Percentiles rank a stretch among this genome's conserved stretches.
Conservation (phyloP, 23 tunicate species). For the Aplidium turbinatum region DNA sequence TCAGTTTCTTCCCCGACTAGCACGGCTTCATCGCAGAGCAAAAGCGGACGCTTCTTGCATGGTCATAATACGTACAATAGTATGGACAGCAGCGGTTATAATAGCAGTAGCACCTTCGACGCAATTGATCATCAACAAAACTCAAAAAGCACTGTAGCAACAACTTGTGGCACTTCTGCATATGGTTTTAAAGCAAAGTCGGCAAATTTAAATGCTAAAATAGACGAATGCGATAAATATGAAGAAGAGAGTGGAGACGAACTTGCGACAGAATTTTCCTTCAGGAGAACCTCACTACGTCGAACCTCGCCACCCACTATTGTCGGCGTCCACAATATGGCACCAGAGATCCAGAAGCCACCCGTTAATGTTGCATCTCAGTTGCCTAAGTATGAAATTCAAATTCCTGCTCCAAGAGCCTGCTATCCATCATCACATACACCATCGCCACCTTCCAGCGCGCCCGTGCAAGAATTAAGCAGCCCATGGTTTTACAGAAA, state of each 20-base stretch:
- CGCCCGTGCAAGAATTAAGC: background rate
- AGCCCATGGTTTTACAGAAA: slow-evolving; percentile 46
- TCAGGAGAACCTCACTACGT: slow-evolving; percentile 7
- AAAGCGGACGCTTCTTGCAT: slow-evolving; percentile 49
- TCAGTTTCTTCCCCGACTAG: slow-evolving; percentile 58
- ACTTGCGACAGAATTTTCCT: slow-evolving; percentile 51
- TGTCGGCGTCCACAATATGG: slow-evolving; percentile 23
- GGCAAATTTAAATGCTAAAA: background rate
- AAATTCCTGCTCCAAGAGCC: slow-evolving; percentile 80
- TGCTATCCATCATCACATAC: slow-evolving; percentile 41
- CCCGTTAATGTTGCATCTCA: slow-evolving; percentile 39
- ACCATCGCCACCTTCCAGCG: slow-evolving; percentile 6
- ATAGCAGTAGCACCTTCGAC: slow-evolving; percentile 88
- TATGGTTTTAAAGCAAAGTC: background rate
- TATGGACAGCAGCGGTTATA: slow-evolving; percentile 93
- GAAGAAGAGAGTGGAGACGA: slow-evolving; percentile 46
- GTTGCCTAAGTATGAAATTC: slow-evolving; percentile 29
- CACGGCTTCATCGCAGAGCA: slow-evolving; percentile 46
- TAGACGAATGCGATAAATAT: slow-evolving; percentile 23
- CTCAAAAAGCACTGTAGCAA: slow-evolving; percentile 20
- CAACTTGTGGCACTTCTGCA: background rate
- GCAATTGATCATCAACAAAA: slow-evolving; percentile 61
- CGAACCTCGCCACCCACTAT: slow-evolving; percentile 35
- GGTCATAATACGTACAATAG: slow-evolving; percentile 89
- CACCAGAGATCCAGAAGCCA: slow-evolving; percentile 52